Evolutionary conservation across 2,797 vertebrate genomes (phyloP).

Genomic region (Anas georgica): DNA sequence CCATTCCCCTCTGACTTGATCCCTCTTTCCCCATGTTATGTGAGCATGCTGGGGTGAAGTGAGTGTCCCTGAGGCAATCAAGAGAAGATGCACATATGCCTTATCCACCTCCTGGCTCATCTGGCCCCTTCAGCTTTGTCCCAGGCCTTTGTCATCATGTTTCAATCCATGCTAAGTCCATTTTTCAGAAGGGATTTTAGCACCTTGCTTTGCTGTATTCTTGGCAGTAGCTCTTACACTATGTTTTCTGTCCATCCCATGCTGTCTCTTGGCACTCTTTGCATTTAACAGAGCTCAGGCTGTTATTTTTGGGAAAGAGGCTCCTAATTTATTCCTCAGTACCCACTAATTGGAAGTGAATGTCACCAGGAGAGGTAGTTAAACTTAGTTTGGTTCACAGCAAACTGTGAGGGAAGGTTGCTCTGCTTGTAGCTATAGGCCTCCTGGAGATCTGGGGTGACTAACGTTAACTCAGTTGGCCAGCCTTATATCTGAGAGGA

Average conservation of each 20-base stretch:
- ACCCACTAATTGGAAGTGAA: background rate
- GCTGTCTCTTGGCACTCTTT: too few species aligned
- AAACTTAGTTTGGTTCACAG: background rate
- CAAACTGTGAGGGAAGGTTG: background rate
- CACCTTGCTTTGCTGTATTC: rapidly evolving
- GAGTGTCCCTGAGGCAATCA: background rate
- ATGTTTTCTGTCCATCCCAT: background rate
- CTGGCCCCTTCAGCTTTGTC: background rate
- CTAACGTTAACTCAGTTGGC: background rate
- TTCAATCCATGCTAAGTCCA: background rate
- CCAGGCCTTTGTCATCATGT: background rate
- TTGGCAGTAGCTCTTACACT: background rate
- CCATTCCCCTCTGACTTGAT: background rate
- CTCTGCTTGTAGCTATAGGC: background rate
- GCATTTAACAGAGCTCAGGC: background rate
- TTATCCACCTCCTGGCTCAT: too few species aligned
- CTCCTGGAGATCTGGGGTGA: background rate
- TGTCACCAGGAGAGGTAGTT: background rate
- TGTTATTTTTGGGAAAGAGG: background rate
- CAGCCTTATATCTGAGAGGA: background rate
- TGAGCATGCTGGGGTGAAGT: rapidly evolving
- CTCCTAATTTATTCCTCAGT: rapidly evolving
- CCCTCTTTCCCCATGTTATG: rapidly evolving
- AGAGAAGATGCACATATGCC: background rate
- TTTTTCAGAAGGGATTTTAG: background rate